Evolutionary conservation across 2,797 vertebrate genomes (phyloP).

Genomic region (Danio tinwini): DNA sequence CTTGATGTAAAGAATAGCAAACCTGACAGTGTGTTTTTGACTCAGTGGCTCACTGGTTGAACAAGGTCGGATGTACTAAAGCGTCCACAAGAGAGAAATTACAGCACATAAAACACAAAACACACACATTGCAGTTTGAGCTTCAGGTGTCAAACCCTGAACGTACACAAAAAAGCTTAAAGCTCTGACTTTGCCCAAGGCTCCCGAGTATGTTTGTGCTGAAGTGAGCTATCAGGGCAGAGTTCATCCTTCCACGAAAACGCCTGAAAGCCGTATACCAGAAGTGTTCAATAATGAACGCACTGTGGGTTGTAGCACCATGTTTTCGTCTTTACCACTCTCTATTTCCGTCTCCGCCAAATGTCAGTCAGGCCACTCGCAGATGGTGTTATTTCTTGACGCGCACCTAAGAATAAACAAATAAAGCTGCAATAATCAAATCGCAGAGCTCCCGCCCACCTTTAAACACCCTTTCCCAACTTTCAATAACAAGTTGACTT

Average conservation of each 20-base stretch:
- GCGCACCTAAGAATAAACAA: conserved; percentile 18
- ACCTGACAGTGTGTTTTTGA: not conserved
- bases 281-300: conserved; percentile 41
- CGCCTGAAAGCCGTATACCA: conserved; percentile 22
- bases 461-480: conserved; percentile 16
- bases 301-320: conserved; percentile 20
- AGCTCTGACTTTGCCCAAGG: conserved; percentile 36
- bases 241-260: conserved; percentile 38
- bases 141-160: conserved; percentile 36
- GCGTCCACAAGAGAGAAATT: conserved; percentile 31
- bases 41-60: not conserved
- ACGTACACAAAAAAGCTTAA: conserved; percentile 35
- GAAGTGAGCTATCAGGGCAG: conserved; percentile 48
- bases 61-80: conserved; percentile 23
- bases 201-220: conserved; percentile 15
- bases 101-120: conserved; percentile 26
- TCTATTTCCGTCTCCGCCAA: conserved; percentile 18
- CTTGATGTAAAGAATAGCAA: not conserved
- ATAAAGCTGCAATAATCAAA: conserved; percentile 3
- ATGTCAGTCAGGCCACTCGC: conserved; percentile 3
- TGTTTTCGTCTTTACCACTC: conserved; percentile 22
- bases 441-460: not conserved
- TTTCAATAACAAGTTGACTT: conserved; percentile 14
- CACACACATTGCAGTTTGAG: conserved; percentile 9
- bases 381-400: conserved; percentile 10